phyloP scores from a whole-genome alignment of 2,797 vertebrate species.

The Cirrhinus molitorella region DNA sequence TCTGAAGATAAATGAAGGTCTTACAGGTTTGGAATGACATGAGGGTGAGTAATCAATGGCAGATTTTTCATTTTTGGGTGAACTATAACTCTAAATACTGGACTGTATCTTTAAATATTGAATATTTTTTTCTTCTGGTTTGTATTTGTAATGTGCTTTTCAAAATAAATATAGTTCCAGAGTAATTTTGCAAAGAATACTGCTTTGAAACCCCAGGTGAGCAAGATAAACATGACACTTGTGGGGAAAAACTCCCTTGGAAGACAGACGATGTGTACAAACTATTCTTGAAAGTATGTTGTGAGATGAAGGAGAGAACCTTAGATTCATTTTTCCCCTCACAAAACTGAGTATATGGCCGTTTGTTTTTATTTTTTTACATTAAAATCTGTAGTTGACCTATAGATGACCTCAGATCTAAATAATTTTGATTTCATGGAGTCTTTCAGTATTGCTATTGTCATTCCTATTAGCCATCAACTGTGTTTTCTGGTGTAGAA shows the following conservation, averaged over 20 bases:
- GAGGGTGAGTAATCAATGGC: too few species aligned
- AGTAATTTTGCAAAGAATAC: background rate
- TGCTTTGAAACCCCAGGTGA: background rate
- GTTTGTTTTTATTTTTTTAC: background rate
- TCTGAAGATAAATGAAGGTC: too few species aligned
- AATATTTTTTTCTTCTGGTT: background rate
- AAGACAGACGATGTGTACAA: background rate
- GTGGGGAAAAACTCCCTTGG: background rate
- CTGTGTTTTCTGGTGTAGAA: conserved; percentile 14
- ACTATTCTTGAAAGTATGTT: conserved; percentile 1
- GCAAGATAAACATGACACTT: background rate
- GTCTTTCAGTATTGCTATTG: background rate
- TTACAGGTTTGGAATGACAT: too few species aligned
- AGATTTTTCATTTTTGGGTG: too few species aligned
- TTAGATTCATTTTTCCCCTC: background rate
- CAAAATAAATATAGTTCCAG: background rate
- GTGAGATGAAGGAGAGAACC: background rate
- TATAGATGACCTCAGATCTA: conserved; percentile 2
- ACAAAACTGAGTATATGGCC: background rate
- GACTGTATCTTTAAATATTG: background rate
- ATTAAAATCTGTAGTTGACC: background rate
- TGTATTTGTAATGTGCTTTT: background rate
- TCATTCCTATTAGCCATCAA: conserved; percentile 16
- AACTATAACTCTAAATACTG: too few species aligned
- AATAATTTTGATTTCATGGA: background rate